Evolutionary conservation across 1,140 invertebrate species (phyloP), one percentile per base, ranked within the genome.

Genomic region (Gryllus bimaculatus): DNA sequence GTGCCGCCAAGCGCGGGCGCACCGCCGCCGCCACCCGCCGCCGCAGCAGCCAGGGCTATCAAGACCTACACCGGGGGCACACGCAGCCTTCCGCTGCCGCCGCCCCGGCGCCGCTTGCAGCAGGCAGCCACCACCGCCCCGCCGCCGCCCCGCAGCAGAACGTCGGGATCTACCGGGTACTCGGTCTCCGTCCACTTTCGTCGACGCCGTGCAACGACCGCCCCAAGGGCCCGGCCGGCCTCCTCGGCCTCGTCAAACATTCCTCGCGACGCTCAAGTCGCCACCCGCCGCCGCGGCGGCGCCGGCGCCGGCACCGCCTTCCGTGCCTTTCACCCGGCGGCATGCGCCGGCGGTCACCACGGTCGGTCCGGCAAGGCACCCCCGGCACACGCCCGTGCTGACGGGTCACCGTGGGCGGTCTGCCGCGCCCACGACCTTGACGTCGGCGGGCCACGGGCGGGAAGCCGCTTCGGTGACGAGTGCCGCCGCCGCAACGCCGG

Each of bases 321-420:
- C 26, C 26, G 26, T 39, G 1, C 26, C 26, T n/a, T 49, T n/a
- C 48, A 8, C 47, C 47, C 8, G 48, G n/a, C 12, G n/a, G 39
- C n/a, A 39, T 77, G 47, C 48, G 76, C 47, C 77, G 8, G 75
- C 75, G 20, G 80, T 80, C 12, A 80, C 80, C 6, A 80, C 80
- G 39, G 80, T 80, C 10, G 78, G 74, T 78, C 76, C 80, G n/a
- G 39, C 79, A 18, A n/a, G 73, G 78, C 75, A 81, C 75, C n/a
- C n/a, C n/a, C 15, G 39, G 78, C 49, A 79, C 77, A 81, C 77
- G 66, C 79, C 77, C 82, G 81, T 80, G 81, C 75, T 81, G 80
- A 79, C 80, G 73, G n/a, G 78, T 79, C 66, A 81, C 76, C 77
- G 78, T 78, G 48, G 78, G n/a, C n/a, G 79, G 18, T 78, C 78